Base-by-base conservation (phyloP, 2,113 vertebrate genomes). In the Platysteira castanea region DNA sequence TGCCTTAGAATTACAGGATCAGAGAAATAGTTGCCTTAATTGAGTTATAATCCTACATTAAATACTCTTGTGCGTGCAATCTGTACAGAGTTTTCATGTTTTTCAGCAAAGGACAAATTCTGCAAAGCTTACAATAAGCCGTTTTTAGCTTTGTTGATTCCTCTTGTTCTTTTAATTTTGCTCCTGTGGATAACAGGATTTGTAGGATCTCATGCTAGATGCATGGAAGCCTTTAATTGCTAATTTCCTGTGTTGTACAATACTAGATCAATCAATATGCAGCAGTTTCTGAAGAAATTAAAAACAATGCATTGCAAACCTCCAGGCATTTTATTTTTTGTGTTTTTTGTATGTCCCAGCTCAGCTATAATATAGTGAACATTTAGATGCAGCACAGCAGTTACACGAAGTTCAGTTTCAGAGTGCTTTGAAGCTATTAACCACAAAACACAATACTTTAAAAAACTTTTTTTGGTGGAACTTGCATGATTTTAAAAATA, bases 41-140 rank as follows among this genome's bases (percentile, higher is more conserved):
- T 94, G 90, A 94, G 31, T 95, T 96, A 74, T 80, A 96, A 94
- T 95, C 71, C 69, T 90, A 75, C 44, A 54, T 87, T 92, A 91
- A 90, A 84, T 74, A 80, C 27, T 67, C 61, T 57, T 15, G 35
- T 91, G 61, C 1, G 0, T 73, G 65, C 44, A 85, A 1, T 82
- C 37, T 88, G 37, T 71, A 35, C 60, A 52, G 79, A 52, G 39
- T 81, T 93, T 89, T 90, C 42, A 14, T 93, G 35, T 67, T 93
- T 80, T 95, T 75, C 39, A 68, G 64, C 35, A 90, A 88, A 92
- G 84, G n/a, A 52, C 80, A 87, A 83, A 88, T 91, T 88, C 47
- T 28, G 5, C 42, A 46, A 8, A 67, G 44, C 39, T 93, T 93
- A 50, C 28, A 61, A 46, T 50, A 89, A 67, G n/a, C 35, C 73